Conservation (phyloP, 2,888 invertebrate species). For the Asteroscopus sphinx region DNA sequence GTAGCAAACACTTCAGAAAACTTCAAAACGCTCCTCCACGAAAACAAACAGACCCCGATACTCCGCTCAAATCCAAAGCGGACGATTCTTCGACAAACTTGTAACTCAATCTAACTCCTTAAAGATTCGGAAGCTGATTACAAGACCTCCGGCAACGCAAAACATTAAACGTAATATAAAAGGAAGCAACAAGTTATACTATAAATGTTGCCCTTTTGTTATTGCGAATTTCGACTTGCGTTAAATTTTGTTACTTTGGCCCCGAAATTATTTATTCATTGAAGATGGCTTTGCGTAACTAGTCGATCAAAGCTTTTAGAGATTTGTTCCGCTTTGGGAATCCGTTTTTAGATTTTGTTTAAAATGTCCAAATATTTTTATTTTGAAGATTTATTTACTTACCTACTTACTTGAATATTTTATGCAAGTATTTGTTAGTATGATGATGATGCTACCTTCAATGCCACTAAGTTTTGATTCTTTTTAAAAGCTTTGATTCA, state of each 20-base stretch:
- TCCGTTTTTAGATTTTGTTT: slow-evolving; percentile 21
- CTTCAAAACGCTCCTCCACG: slow-evolving; percentile 41
- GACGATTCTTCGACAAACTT: slow-evolving; percentile 64
- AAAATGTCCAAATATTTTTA: slow-evolving; percentile 6
- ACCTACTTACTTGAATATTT: not conserved
- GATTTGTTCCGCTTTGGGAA: slow-evolving; percentile 19
- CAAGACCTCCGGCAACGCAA: slow-evolving; percentile 62
- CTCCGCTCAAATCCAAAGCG: slow-evolving; percentile 55
- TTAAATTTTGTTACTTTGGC: slow-evolving; percentile 35
- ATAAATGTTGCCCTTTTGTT: slow-evolving; percentile 60
- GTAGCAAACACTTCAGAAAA: slow-evolving; percentile 23
- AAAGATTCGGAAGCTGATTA: slow-evolving; percentile 75
- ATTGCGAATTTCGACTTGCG: slow-evolving; percentile 51
- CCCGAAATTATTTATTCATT: slow-evolving; percentile 48
- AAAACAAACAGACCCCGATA: slow-evolving; percentile 57
- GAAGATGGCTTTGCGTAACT: slow-evolving; percentile 43
- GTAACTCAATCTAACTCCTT: slow-evolving; percentile 77
- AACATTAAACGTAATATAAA: slow-evolving; percentile 63
- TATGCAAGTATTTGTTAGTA: too few species aligned
- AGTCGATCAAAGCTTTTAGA: slow-evolving; percentile 47
- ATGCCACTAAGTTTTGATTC: too few species aligned
- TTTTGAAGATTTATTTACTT: not conserved
- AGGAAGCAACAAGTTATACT: slow-evolving; percentile 73
- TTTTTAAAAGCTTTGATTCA: too few species aligned
- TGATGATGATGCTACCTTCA: too few species aligned